Conservation (phyloP, 2,113 vertebrate genomes). For the Oreocharis arfaki region DNA sequence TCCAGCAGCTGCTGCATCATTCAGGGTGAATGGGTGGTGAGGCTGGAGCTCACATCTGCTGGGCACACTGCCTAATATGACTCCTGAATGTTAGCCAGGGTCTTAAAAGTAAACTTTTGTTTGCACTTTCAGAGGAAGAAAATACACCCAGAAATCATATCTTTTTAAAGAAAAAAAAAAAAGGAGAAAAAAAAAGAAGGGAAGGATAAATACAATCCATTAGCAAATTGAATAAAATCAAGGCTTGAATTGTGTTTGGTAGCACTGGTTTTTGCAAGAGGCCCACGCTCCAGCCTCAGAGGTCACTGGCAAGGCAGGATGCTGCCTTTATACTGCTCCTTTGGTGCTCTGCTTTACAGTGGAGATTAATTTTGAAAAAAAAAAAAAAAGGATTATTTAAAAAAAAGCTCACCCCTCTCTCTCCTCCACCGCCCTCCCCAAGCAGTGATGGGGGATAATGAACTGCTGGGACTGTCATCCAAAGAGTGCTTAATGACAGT, state of each 20-base stretch:
- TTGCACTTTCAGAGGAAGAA: not conserved
- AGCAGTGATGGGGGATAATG: conserved; percentile 46
- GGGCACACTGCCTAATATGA: not conserved
- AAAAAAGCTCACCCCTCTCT: not conserved
- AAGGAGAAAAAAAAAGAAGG: not conserved
- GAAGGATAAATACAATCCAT: not conserved
- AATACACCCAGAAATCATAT: not conserved
- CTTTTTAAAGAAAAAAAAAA: not conserved
- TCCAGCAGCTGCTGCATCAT: not conserved
- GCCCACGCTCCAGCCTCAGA: not conserved
- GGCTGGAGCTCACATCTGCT: not conserved
- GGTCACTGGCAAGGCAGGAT: not conserved
- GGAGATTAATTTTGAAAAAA: conserved; percentile 48
- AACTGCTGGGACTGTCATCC: conserved; percentile 66
- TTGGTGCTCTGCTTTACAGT: conserved; percentile 14
- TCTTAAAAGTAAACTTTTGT: not conserved
- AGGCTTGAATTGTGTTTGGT: not conserved
- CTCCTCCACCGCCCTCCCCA: not conserved
- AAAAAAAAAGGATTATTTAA: not conserved
- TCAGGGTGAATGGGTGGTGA: not conserved
- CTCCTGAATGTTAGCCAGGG: not conserved
- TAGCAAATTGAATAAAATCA: not conserved
- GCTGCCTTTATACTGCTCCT: not conserved
- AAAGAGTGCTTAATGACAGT: conserved; percentile 69
- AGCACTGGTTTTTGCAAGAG: not conserved